Evolutionary conservation across 2,797 vertebrate genomes (phyloP), one percentile per base, ranked within the genome.

Genomic region (Carcharodon carcharias): DNA sequence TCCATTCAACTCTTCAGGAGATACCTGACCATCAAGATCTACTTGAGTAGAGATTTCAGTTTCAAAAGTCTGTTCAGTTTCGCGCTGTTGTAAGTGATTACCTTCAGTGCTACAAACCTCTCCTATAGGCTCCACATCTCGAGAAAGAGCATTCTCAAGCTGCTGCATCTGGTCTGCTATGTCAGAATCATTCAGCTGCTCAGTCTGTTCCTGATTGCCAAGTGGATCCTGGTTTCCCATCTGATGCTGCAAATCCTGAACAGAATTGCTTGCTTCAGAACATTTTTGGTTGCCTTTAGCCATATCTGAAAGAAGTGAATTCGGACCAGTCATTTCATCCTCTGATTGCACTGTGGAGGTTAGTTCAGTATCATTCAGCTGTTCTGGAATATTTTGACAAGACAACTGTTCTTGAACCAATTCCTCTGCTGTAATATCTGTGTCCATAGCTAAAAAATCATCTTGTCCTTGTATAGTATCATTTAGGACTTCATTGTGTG

Each of bases 91-190:
- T 0, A 0, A 80, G 69, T 97, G 92, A 0, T 56, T 4, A 35
- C 21, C 28, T 89, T 94, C 80, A 96, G 96, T 96, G 67, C 88
- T 35, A 35, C 58, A 96, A 8, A 96, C 96, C 96, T 96, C 96
- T 77, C 77, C 96, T 31, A 96, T 95, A 63, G 96, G 96, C 96
- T 96, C n/a, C 0, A 96, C 0, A 0, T 97, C 97, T 2, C 97
- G 45, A 96, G 97, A 97, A 92, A 98, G 96, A 31, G 94, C 97
- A 50, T 97, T 97, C 96, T 98, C 97, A 40, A 97, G 97, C 21
- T 98, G 97, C 71, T 97, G 97, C 96, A 98, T 96, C 96, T 97
- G 96, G 4, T 97, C 97, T 45, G 96, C 96, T 3, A 96, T 5
- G 40, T 96, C 97, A 23, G 97, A 97, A n/a, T 97, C 96, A 63